These are phyloP conservation scores for Ciconia boyciana DNA, from an alignment of 2,113 vertebrate genomes.

Conservation along the genomic window DNA sequence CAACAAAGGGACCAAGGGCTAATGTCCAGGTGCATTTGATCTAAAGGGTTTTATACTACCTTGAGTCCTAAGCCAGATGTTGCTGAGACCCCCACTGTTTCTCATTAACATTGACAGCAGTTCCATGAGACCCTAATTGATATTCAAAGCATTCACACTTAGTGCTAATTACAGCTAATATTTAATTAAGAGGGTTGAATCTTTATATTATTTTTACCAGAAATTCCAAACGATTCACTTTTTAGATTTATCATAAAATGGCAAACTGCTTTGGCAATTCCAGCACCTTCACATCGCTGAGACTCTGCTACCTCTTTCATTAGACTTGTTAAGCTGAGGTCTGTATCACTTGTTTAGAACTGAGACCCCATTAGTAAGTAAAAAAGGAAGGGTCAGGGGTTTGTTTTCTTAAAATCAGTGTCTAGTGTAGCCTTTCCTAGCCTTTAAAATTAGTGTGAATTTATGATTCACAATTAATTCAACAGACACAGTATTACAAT, in stretches of 20 bases:
- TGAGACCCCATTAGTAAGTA: not conserved
- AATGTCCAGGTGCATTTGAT: not conserved
- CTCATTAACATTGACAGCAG: conserved; percentile 77
- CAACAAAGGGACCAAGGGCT: not conserved
- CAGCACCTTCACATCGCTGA: not conserved
- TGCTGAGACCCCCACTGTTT: conserved; percentile 65
- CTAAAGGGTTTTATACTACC: not conserved
- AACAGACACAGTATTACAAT: not conserved
- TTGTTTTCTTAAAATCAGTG: not conserved
- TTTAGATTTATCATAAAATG: not conserved
- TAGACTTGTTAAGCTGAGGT: not conserved
- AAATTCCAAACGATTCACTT: conserved; percentile 28
- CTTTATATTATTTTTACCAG: conserved; percentile 55
- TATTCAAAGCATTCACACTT: conserved; percentile 73
- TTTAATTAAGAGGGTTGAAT: conserved; percentile 78
- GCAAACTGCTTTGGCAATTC: not conserved
- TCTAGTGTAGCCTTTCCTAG: not conserved
- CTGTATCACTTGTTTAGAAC: not conserved
- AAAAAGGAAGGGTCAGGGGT: not conserved
- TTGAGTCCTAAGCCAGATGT: conserved; percentile 74
- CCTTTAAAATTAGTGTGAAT: not conserved
- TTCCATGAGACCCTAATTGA: conserved; percentile 73
- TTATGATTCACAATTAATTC: not conserved
- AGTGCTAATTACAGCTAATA: conserved; percentile 79
- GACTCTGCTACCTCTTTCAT: not conserved